These are phyloP conservation scores for Xerus inauris DNA, from an alignment of 2,113 vertebrate species.

Conservation along the genomic window DNA sequence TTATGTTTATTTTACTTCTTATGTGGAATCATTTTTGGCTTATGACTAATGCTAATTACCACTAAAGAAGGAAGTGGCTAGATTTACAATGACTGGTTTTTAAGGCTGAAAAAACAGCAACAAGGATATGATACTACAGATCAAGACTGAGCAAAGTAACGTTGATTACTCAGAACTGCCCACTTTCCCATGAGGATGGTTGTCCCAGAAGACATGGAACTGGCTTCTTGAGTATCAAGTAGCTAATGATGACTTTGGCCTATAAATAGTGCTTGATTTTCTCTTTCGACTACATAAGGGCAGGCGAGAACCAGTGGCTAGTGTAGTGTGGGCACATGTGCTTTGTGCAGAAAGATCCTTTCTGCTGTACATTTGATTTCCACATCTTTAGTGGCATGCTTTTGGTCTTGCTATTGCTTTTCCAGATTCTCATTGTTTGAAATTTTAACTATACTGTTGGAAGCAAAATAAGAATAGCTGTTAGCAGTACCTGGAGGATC, in stretches of 20 bases:
- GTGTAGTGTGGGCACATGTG: fast-evolving
- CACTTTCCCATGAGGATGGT: neutral
- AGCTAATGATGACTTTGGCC: neutral
- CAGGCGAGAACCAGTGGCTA: neutral
- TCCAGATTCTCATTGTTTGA: neutral
- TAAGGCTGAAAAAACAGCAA: constrained; percentile 51
- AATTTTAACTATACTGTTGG: neutral
- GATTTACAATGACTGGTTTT: neutral
- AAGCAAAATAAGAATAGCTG: neutral
- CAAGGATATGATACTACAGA: constrained; percentile 24
- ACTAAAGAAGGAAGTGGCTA: constrained; percentile 59
- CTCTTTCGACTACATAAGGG: neutral
- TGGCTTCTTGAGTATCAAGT: neutral
- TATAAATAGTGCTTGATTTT: neutral
- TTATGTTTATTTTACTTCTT: constrained; percentile 66
- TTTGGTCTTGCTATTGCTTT: neutral
- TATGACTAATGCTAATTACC: constrained; percentile 69
- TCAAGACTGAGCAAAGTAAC: constrained; percentile 28
- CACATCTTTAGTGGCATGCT: neutral
- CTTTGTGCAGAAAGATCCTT: neutral
- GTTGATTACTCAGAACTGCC: constrained; percentile 45
- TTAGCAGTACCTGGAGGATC: too few species aligned
- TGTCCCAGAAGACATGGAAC: neutral
- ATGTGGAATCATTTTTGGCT: constrained; percentile 65
- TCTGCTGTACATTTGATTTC: neutral